Base-by-base conservation (phyloP, 2,797 vertebrate species). In the Rhynchonycteris naso region DNA sequence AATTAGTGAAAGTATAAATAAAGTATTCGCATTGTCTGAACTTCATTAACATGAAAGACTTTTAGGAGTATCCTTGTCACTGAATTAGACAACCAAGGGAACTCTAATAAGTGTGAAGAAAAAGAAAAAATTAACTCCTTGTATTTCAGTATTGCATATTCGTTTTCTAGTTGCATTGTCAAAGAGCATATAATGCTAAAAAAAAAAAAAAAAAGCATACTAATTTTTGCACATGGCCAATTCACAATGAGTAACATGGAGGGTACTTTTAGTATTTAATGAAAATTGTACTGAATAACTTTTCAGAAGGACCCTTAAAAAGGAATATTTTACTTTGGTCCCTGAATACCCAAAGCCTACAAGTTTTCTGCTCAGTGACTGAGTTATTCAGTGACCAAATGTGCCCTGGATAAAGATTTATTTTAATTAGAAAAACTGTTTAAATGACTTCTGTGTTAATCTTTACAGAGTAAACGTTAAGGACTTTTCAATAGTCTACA, bases 341-440 rank as follows among this genome's bases (percentile, higher is more conserved):
- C 63, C 80, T 84, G 84, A n/a, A 63, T 95, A 85, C 59, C 89
- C 66, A 97, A 97, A 98, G 97, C 96, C 95, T 95, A 93, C 21
- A 69, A 88, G 90, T 16, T 95, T 92, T 28, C 82, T 95, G 43
- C 98, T 98, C 2, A 71, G 97, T 97, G 78, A 71, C 76, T 97
- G 95, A 95, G 92, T 97, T 98, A 96, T 97, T 98, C 79, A 97
- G 75, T 94, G 97, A 97, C 97, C 95, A 97, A 96, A 98, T 95
- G 92, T 97, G 95, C 59, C 74, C 33, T 88, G 82, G 86, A 90
- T 96, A 97, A 97, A 79, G 86, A 95, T 97, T 98, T 98, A 96
- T 97, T 98, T 98, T 97, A 98, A 98, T 98, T 98, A 97, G 97
- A 97, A 97, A 94, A 98, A 97, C 92, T 97, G 86, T 95, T 96